These are phyloP conservation scores for Astyanax mexicanus DNA, from an alignment of 2,797 vertebrate genomes.

Conservation along the genomic window DNA sequence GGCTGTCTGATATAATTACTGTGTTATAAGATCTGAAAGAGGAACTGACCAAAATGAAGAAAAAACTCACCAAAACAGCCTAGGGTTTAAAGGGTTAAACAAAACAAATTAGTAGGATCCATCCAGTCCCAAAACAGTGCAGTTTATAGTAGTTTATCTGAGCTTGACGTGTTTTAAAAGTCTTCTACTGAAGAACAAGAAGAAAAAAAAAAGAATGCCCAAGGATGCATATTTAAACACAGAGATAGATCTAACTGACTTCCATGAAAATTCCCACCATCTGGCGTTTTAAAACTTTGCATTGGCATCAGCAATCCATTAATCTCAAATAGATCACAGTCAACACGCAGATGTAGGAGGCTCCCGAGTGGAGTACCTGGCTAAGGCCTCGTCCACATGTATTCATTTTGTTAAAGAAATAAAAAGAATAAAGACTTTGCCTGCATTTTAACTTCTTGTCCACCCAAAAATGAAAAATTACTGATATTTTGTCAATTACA, in stretches of 20 bases:
- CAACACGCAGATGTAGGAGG: slow-evolving; percentile 41
- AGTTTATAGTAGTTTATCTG: slow-evolving; percentile 13
- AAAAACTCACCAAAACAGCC: no score
- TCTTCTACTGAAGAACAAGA: slow-evolving; percentile 1
- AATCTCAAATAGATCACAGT: slow-evolving; percentile 25
- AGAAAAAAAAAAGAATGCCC: neutral
- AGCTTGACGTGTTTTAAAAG: no score
- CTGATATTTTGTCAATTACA: no score
- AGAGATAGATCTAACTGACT: slow-evolving; percentile 26
- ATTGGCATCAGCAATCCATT: slow-evolving; percentile 30
- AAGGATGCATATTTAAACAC: slow-evolving; percentile 28
- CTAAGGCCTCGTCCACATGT: no score
- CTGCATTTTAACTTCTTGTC: no score
- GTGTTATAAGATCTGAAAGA: no score
- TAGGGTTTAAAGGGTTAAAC: no score
- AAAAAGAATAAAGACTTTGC: no score
- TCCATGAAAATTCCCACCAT: slow-evolving; percentile 34
- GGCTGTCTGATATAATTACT: no score
- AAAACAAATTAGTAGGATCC: slow-evolving; percentile 25
- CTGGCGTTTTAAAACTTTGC: slow-evolving; percentile 23
- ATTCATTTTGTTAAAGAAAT: no score
- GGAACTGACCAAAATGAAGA: slow-evolving; percentile 6
- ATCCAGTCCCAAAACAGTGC: slow-evolving; percentile 2
- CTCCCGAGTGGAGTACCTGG: neutral
- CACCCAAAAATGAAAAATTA: no score